Base-by-base conservation (phyloP, 2,113 vertebrate genomes). In the Mastomys natalensis region DNA sequence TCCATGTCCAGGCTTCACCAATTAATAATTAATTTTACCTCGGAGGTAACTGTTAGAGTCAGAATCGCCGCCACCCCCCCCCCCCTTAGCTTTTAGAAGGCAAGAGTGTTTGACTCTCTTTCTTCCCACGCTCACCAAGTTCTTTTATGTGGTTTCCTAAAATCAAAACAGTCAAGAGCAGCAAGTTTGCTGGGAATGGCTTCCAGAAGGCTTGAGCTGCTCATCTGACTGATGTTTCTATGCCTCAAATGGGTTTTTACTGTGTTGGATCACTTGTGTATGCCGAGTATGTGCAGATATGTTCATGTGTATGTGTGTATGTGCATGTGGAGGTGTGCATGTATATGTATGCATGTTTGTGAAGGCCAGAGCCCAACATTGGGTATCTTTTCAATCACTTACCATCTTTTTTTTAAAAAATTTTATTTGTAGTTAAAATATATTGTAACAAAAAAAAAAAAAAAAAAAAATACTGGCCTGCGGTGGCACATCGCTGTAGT, bases 11-110 rank as follows among this genome's bases (percentile, higher is more conserved):
- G 98, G 98, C 98, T 99, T 98, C 97, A 97, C 96, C 98, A 98
- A 99, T 99, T 99, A 99, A 99, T 99, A 99, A 99, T 99, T 99
- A 98, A 99, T 99, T 98, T 98, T 98, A 99, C 99, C 98, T 99
- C 98, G 98, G 99, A 99, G 99, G 99, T 99, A 99, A 98, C 98
- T 96, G 98, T 98, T 98, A 98, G 98, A 98, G 98, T 98, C 98
- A 98, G 99, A 98, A 97, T 98, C 98, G 81, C 97, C 48, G 7
- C 48, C 48, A 6, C 48, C 48, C 48, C 5, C 97, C 97, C 98
- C 97, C 97, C 97, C 97, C 98, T 98, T 97, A 98, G 98, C 97
- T 98, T 98, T 98, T 97, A 94, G 97, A 98, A 98, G 96, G 96
- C 98, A 96, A 98, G 97, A 88, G 98, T 98, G 97, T 98, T 98